Percentiles rank a stretch among this genome's conserved stretches.
phyloP scores from a whole-genome alignment of 2,888 invertebrate genomes.

The Lasioglossum pauxillum region DNA sequence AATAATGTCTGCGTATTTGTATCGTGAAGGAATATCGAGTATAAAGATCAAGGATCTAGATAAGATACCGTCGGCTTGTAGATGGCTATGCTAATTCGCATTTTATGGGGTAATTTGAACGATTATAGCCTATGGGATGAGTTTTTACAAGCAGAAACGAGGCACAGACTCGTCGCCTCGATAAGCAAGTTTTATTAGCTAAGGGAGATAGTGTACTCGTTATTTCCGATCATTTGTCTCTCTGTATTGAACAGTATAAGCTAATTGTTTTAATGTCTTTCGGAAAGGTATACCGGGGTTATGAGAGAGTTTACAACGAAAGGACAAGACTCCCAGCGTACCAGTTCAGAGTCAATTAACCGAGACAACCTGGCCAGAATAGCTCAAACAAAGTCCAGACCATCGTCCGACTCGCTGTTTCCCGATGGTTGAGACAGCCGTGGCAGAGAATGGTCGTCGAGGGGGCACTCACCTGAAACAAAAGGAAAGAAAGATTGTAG shows the following conservation, averaged over 20 bases:
- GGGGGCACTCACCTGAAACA: constrained; percentile 51
- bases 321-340: not conserved
- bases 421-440: not conserved
- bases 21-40: not conserved
- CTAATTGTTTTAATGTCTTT: not conserved
- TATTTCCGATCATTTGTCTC: not conserved
- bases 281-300: not conserved
- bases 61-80: not conserved
- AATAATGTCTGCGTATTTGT: not conserved
- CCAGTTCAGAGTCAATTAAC: not conserved
- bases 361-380: not conserved
- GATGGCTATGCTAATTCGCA: not conserved
- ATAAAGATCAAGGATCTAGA: not conserved
- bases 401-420: not conserved
- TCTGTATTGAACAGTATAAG: not conserved
- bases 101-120: not conserved
- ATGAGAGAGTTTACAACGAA: not conserved
- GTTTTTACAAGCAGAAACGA: not conserved
- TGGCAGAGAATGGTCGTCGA: not conserved
- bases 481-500: not conserved
- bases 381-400: not conserved
- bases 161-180: not conserved
- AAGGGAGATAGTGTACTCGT: not conserved
- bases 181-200: not conserved
- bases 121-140: not conserved